phyloP scores from a whole-genome alignment of 1,140 invertebrate species.

The Papilio glaucus region DNA sequence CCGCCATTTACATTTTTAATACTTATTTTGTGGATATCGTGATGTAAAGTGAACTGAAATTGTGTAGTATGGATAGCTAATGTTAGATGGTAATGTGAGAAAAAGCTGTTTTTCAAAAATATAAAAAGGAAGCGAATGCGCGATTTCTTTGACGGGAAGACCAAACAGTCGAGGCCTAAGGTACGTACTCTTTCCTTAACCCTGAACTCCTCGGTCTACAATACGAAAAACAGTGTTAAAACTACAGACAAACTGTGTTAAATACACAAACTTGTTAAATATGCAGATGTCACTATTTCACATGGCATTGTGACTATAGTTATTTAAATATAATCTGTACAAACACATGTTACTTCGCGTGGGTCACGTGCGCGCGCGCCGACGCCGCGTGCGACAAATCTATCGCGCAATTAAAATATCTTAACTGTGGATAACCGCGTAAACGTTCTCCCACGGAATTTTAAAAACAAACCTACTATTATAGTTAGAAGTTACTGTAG shows the following conservation, averaged over 20 bases:
- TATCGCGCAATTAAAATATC: slow-evolving; percentile 23
- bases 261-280: not conserved
- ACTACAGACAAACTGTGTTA: not conserved
- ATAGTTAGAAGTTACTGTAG: too few relatives aligned
- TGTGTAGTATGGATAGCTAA: too few relatives aligned
- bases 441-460: slow-evolving; percentile 2
- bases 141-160: too few relatives aligned
- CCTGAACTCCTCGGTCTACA: too few relatives aligned
- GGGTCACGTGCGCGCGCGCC: slow-evolving; percentile 14
- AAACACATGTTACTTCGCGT: slow-evolving; percentile 3
- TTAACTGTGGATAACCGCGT: slow-evolving; percentile 9
- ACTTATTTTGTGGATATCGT: too few relatives aligned
- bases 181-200: too few relatives aligned
- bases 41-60: too few relatives aligned
- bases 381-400: not conserved
- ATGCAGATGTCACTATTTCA: not conserved
- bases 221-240: not conserved
- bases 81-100: too few relatives aligned
- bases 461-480: not conserved
- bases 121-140: too few relatives aligned
- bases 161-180: too few relatives aligned
- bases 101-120: too few relatives aligned
- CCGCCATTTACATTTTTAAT: too few relatives aligned
- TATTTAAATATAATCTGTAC: not conserved
- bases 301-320: not conserved